Evolutionary conservation across 2,797 vertebrate species (phyloP).

Genomic region (Saguinus oedipus): DNA sequence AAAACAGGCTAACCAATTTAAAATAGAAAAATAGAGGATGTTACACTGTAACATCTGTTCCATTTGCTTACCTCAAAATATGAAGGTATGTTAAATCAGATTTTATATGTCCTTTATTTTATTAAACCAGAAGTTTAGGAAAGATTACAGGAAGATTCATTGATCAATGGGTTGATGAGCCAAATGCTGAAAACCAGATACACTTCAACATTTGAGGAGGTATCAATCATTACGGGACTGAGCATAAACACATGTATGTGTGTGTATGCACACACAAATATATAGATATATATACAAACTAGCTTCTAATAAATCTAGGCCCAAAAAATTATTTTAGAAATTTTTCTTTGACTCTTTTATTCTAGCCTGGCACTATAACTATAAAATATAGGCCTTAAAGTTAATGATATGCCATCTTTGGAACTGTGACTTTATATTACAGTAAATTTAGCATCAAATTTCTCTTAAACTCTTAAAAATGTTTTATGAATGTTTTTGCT

Average conservation of each 20-base stretch:
- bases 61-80: conserved; percentile 43
- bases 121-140: conserved; percentile 40
- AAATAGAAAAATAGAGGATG: conserved; percentile 57
- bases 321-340: background rate
- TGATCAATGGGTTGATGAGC: background rate
- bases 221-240: background rate
- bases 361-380: background rate
- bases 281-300: background rate
- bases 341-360: background rate
- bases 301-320: background rate
- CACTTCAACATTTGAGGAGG: background rate
- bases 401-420: background rate
- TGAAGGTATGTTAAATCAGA: conserved; percentile 15
- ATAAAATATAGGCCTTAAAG: background rate
- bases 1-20: conserved; percentile 50
- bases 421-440: background rate
- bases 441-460: background rate
- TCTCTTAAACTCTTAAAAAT: background rate
- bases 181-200: conserved; percentile 34
- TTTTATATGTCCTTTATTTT: conserved; percentile 30
- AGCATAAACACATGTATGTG: background rate
- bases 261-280: background rate
- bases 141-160: background rate
- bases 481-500: background rate
- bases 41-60: conserved; percentile 42